Evolutionary conservation across 2,888 invertebrate genomes (phyloP), one percentile per base, ranked within the genome.

Genomic region (Didymodactylos carnosus): DNA sequence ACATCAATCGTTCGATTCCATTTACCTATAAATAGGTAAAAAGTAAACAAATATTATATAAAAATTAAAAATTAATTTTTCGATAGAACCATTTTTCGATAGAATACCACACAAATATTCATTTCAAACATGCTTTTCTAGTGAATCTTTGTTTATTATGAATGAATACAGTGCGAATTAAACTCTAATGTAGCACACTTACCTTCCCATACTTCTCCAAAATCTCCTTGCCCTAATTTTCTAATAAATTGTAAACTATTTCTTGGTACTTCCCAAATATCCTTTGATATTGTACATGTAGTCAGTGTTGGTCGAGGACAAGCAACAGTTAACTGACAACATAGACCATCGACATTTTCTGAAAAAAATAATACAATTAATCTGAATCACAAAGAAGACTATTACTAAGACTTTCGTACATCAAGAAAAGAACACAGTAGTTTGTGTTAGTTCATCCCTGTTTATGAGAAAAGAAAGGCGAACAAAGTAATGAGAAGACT

Each of bases 241-340:
- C 93, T 87, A 27, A 94, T 90, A 84, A 98, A 94, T 84, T 94
- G 93, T 79, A 98, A 87, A n/a, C 95, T 94, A 41, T 90, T 89
- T 79, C 97, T 88, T 83, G 95, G 94, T 80, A 95, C 97, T 86
- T 95, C 98, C 98, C 95, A 99, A 85, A 94, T 95, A 86, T 95
- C 95, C 79, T 93, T 88, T 83, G 92, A 90, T 86, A 98, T 94
- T 75, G 97, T 97, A 78, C 99, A 87, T 39, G 97, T 98, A 83
- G 93, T 92, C 43, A 98, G 97, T 78, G 94, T 94, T 72, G 98
- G 98, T 93, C 83, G 82, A 71, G 81, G 80, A 77, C 84, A 84
- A 39, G 84, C 80, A 75, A 82, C 81, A 71, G 81, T 76, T 7
- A 98, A 88, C 83, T 94, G 94, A 76, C 97, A 97, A 85, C 98